Evolutionary conservation across 2,888 invertebrate species (phyloP).

Genomic region (Pocota personata): DNA sequence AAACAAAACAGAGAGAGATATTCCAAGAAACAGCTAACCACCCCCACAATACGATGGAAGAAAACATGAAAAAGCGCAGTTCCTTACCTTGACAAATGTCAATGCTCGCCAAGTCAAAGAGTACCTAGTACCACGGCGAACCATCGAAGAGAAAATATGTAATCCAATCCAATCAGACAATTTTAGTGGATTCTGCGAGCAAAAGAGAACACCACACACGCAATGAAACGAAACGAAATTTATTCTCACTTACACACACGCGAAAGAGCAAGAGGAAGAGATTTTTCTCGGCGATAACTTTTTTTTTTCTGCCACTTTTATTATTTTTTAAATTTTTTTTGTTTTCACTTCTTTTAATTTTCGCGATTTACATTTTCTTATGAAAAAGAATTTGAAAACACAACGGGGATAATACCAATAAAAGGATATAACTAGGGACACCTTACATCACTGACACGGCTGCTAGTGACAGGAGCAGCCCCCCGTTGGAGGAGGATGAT

Average conservation of each 20-base stretch:
- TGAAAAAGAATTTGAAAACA: neutral
- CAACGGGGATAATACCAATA: neutral
- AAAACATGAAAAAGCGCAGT: constrained; percentile 35
- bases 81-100: constrained; percentile 72
- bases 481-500: neutral
- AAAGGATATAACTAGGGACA: constrained; percentile 38
- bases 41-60: neutral
- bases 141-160: constrained; percentile 47
- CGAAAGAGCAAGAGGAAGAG: constrained; percentile 48
- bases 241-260: constrained; percentile 22
- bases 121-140: neutral
- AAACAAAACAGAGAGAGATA: constrained; percentile 53
- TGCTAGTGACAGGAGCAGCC: constrained; percentile 59
- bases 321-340: constrained; percentile 18
- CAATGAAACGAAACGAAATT: constrained; percentile 31
- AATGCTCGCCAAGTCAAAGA: constrained; percentile 53
- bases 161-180: constrained; percentile 36
- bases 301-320: constrained; percentile 15
- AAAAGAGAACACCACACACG: constrained; percentile 22
- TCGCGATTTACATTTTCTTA: constrained; percentile 15
- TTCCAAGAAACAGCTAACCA: neutral
- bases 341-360: constrained; percentile 41
- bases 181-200: neutral
- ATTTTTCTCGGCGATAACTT: constrained; percentile 20
- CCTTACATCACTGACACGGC: constrained; percentile 68